Percentiles rank a stretch among this genome's conserved stretches.
phyloP scores from a whole-genome alignment of 2,113 vertebrate genomes.

The rat (Rattus norvegicus) region GRCr8 NC_086023.1:55002501-55003000 shows the following conservation, averaged over 20 bases:
- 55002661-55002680: not conserved
- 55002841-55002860: conserved; percentile 4
- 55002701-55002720: not conserved
- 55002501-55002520: not conserved
- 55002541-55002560: not conserved
- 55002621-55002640: not conserved
- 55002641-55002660: not conserved
- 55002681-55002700: not conserved
- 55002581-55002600: not conserved
- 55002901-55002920: not conserved
- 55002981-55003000: no score
- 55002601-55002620: not conserved
- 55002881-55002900: conserved; percentile 4
- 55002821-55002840: not conserved
- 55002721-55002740: not conserved
- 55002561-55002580: not conserved
- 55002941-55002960: not conserved
- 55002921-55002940: not conserved
- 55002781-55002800: not conserved
- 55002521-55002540: not conserved
- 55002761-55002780: not conserved
- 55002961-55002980: not conserved
- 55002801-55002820: not conserved
- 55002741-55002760: not conserved
- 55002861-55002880: conserved; percentile 6